A percentile compares a stretch with the other conserved stretches of the same genome.
phyloP scores from a whole-genome alignment of 2,888 invertebrate species.

The Carpatolechia fugitivella region DNA sequence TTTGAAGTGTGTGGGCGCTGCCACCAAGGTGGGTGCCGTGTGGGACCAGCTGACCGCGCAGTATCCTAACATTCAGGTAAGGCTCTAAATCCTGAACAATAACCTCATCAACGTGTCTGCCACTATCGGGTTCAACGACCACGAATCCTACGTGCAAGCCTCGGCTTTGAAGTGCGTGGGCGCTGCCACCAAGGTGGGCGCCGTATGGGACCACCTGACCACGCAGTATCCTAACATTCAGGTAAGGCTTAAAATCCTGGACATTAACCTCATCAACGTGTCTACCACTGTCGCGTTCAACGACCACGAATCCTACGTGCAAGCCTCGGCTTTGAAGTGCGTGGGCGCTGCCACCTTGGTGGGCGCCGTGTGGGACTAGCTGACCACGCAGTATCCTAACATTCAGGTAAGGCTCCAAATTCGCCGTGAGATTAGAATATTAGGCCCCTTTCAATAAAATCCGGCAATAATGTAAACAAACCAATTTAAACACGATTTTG shows the following conservation, averaged over 20 bases:
- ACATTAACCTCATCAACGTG: slow-evolving; percentile 82
- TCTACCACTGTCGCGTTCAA: slow-evolving; percentile 82
- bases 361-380: slow-evolving; percentile 82
- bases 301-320: slow-evolving; percentile 87
- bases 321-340: slow-evolving; percentile 86
- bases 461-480: too few species aligned
- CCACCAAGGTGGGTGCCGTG: slow-evolving; percentile 81
- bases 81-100: slow-evolving; percentile 81
- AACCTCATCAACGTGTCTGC: slow-evolving; percentile 82
- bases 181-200: slow-evolving; percentile 81
- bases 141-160: slow-evolving; percentile 86
- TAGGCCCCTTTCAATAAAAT: too few species aligned
- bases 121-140: slow-evolving; percentile 83
- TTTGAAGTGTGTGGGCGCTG: slow-evolving; percentile 83
- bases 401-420: slow-evolving; percentile 84
- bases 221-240: slow-evolving; percentile 77
- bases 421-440: too few species aligned
- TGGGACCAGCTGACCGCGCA: slow-evolving; percentile 81
- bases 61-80: slow-evolving; percentile 81
- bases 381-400: slow-evolving; percentile 73
- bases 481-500: too few species aligned
- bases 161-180: slow-evolving; percentile 86
- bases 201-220: slow-evolving; percentile 83
- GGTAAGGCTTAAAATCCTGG: slow-evolving; percentile 82
- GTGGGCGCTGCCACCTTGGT: slow-evolving; percentile 83